Percentiles rank a stretch among this genome's conserved stretches.
These are phyloP conservation scores for Cheilosia pagana DNA, from an alignment of 2,888 invertebrate genomes.

Conservation along the genomic window DNA sequence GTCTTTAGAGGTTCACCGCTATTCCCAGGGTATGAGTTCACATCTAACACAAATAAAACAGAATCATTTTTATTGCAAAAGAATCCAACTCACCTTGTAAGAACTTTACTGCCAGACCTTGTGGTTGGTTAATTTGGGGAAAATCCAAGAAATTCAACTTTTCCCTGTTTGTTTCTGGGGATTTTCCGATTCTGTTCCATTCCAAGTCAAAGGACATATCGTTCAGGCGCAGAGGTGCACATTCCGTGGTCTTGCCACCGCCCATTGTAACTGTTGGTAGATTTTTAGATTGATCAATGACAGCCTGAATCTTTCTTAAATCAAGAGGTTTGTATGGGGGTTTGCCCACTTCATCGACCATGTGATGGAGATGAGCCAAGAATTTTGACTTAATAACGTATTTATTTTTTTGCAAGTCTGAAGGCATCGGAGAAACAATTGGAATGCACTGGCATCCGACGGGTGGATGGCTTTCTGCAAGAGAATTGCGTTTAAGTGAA, in stretches of 20 bases:
- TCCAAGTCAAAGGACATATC: slow-evolving; percentile 73
- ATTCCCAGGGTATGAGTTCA: slow-evolving; percentile 23
- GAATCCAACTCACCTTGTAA: slow-evolving; percentile 34
- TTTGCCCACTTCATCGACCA: slow-evolving; percentile 74
- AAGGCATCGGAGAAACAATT: background rate
- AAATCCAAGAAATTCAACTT: slow-evolving; percentile 28
- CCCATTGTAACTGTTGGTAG: slow-evolving; percentile 56
- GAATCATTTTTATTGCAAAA: background rate
- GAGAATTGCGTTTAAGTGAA: slow-evolving; percentile 52
- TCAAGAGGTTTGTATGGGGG: slow-evolving; percentile 66
- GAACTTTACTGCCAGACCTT: slow-evolving; percentile 50
- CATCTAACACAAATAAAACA: slow-evolving; percentile 21
- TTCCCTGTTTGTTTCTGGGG: slow-evolving; percentile 19
- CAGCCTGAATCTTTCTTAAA: slow-evolving; percentile 63
- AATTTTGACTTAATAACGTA: slow-evolving; percentile 58
- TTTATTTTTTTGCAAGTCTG: slow-evolving; percentile 19
- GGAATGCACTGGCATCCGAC: slow-evolving; percentile 13
- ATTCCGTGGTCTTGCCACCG: slow-evolving; percentile 60
- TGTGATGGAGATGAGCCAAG: slow-evolving; percentile 76
- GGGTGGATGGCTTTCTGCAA: slow-evolving; percentile 43
- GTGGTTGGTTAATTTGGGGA: background rate
- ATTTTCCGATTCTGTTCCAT: slow-evolving; percentile 60
- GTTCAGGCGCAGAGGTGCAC: slow-evolving; percentile 69
- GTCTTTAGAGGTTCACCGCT: slow-evolving; percentile 28
- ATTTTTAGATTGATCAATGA: slow-evolving; percentile 70